Percentiles rank a stretch among this genome's conserved stretches.
Evolutionary conservation across 1,140 invertebrate species (phyloP).

Genomic region (Limonius californicus): DNA sequence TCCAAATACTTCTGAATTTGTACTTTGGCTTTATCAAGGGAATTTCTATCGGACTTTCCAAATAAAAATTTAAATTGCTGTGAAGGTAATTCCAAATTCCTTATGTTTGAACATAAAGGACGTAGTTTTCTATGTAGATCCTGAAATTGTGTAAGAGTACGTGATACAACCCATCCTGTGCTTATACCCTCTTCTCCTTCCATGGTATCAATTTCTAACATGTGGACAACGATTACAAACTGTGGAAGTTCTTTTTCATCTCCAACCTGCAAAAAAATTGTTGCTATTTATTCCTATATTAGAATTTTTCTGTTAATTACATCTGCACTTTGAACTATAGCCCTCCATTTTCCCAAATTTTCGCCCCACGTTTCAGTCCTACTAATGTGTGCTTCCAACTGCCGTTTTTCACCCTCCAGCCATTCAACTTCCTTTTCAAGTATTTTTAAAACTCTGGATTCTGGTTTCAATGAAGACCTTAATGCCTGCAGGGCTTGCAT

Average conservation of each 20-base stretch:
- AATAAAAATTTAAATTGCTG: constrained; percentile 76
- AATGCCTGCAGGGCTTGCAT: constrained; percentile 76
- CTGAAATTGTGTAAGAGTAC: constrained; percentile 79
- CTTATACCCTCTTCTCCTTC: constrained; percentile 63
- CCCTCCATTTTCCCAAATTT: constrained; percentile 81
- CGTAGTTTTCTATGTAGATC: constrained; percentile 79
- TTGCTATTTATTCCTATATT: too few relatives aligned
- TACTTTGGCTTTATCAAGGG: constrained; percentile 74
- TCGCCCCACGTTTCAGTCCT: constrained; percentile 86
- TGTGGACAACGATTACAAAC: constrained; percentile 80
- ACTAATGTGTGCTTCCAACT: constrained; percentile 78
- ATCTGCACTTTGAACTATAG: constrained; percentile 76
- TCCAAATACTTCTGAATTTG: constrained; percentile 83
- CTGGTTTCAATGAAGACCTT: constrained; percentile 68
- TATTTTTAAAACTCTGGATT: constrained; percentile 69
- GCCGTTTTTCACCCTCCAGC: constrained; percentile 70
- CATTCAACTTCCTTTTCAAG: constrained; percentile 79
- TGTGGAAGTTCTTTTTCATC: constrained; percentile 62
- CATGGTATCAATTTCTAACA: constrained; percentile 58
- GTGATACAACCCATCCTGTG: constrained; percentile 78
- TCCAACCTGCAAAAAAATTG: not conserved
- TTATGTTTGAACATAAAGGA: constrained; percentile 74
- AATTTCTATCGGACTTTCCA: constrained; percentile 72
- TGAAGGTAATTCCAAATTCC: constrained; percentile 75
- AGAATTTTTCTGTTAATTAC: too few relatives aligned